These are phyloP conservation scores for Myzus persicae DNA, from an alignment of 1,140 invertebrate genomes.

Conservation along the genomic window DNA sequence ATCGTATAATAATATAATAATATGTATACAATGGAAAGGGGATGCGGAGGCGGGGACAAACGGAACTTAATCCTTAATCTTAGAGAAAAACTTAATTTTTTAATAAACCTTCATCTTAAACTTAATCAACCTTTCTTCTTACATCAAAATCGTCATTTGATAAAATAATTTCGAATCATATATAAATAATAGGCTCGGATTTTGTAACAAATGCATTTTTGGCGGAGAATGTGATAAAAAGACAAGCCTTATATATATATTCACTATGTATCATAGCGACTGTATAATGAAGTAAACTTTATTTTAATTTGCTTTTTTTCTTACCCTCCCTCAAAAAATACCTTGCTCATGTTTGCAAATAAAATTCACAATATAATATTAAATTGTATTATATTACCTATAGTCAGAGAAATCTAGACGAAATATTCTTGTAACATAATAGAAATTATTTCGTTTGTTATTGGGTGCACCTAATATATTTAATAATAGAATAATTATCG, in stretches of 20 bases:
- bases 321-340: no score
- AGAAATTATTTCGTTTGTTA: no score
- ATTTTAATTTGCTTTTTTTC: neutral
- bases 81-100: neutral
- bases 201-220: neutral
- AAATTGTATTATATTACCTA: no score
- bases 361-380: neutral
- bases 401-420: no score
- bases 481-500: no score
- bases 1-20: neutral
- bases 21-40: no score
- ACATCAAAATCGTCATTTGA: neutral
- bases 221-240: neutral
- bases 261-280: neutral
- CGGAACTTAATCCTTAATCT: neutral
- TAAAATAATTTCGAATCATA: neutral
- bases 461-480: no score
- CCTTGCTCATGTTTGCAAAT: neutral
- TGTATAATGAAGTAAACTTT: neutral
- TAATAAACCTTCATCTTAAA: neutral
- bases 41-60: neutral
- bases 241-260: neutral
- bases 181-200: neutral
- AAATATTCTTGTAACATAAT: no score
- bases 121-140: neutral